A percentile compares a stretch with the other conserved stretches of the same genome.
These are phyloP conservation scores for Porites lobata DNA, from an alignment of 92 coral and sea anemone genomes.

Conservation along the genomic window DNA sequence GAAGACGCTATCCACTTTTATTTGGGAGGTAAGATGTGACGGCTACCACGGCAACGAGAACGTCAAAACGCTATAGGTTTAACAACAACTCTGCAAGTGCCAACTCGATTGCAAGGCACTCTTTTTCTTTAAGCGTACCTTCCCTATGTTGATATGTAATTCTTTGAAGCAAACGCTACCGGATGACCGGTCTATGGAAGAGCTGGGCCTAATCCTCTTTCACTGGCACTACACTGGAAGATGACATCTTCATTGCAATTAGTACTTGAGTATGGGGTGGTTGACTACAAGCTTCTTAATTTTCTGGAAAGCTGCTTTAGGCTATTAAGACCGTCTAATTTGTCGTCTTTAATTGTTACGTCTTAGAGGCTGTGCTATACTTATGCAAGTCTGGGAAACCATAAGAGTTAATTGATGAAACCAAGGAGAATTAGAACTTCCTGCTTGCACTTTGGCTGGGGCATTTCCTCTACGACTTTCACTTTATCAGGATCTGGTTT, in stretches of 20 bases:
- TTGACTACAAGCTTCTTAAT: slow-evolving; percentile 39
- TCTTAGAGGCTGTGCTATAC: slow-evolving; percentile 56
- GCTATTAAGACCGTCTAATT: slow-evolving; percentile 63
- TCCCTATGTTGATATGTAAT: too few relatives aligned
- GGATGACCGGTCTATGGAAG: too few relatives aligned
- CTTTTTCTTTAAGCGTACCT: too few relatives aligned
- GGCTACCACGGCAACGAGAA: too few relatives aligned
- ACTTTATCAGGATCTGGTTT: slow-evolving; percentile 62
- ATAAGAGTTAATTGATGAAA: background rate
- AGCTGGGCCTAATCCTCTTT: too few relatives aligned
- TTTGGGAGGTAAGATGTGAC: too few relatives aligned
- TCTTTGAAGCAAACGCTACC: too few relatives aligned
- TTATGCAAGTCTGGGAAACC: slow-evolving; percentile 47
- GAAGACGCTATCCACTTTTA: too few relatives aligned
- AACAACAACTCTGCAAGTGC: too few relatives aligned
- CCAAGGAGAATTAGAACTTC: slow-evolving; percentile 58
- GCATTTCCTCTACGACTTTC: slow-evolving; percentile 48
- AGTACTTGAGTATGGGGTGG: slow-evolving; percentile 9
- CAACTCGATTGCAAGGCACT: too few relatives aligned
- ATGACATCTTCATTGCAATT: background rate
- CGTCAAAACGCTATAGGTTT: too few relatives aligned
- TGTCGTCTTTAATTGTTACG: slow-evolving; percentile 42
- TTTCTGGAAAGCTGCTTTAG: slow-evolving; percentile 56
- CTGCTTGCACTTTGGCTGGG: slow-evolving; percentile 45
- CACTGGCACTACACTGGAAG: too few relatives aligned